A percentile compares a stretch with the other conserved stretches of the same genome.
Evolutionary conservation across 2,113 vertebrate species (phyloP).

Genomic region (Megaceryle torquata): DNA sequence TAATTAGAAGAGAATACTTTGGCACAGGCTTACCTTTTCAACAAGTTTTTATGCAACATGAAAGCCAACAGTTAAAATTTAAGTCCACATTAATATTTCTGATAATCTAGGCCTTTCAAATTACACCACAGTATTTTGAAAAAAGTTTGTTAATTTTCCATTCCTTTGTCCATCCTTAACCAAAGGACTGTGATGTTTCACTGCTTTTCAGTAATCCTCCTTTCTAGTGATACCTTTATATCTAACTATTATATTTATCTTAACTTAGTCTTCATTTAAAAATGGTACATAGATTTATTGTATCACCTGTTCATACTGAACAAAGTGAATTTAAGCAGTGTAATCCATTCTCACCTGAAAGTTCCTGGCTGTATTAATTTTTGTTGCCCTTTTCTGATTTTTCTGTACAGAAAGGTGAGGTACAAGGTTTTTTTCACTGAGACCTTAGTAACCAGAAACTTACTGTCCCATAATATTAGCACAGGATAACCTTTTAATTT

Average conservation of each 20-base stretch:
- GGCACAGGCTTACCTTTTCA: not conserved
- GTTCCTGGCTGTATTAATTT: not conserved
- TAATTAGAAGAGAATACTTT: not conserved
- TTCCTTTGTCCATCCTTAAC: not conserved
- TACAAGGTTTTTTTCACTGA: not conserved
- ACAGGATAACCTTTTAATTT: not conserved
- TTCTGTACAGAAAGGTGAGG: not conserved
- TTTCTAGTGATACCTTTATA: not conserved
- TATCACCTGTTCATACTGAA: not conserved
- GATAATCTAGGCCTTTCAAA: not conserved
- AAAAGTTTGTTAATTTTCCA: not conserved
- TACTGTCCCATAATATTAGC: not conserved
- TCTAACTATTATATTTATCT: not conserved
- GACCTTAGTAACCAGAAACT: not conserved
- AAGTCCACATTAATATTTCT: not conserved
- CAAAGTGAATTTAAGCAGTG: not conserved
- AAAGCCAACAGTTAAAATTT: not conserved
- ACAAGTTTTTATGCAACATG: not conserved
- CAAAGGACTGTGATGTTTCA: not conserved
- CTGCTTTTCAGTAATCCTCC: not conserved
- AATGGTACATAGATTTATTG: not conserved
- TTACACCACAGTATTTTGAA: not conserved
- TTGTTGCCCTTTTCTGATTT: not conserved
- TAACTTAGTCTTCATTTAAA: not conserved
- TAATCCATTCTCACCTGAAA: not conserved